Conservation (phyloP, 2,113 vertebrate genomes). For the Acrocephalus kingi region DNA sequence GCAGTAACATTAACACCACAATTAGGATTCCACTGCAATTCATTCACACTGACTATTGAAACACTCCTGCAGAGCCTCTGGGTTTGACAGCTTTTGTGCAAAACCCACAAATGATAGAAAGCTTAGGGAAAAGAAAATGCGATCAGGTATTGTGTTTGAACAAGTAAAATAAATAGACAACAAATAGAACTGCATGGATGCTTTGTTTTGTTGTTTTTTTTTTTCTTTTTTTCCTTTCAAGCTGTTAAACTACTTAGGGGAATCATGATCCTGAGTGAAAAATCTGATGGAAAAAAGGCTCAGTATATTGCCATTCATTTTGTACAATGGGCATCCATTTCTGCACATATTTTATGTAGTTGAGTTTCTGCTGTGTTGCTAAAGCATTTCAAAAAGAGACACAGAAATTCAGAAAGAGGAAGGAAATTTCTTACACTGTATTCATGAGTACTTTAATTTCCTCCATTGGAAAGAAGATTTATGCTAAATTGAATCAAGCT, state of each 20-base stretch:
- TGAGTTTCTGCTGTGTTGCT: neutral
- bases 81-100: neutral
- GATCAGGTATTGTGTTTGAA: neutral
- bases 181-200: neutral
- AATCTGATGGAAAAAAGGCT: neutral
- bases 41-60: neutral
- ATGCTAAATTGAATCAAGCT: neutral
- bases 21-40: neutral
- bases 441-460: neutral
- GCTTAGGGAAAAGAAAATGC: neutral
- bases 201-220: neutral
- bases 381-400: neutral
- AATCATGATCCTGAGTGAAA: neutral
- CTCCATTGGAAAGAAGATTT: neutral
- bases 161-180: neutral
- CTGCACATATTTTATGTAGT: neutral
- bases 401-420: neutral
- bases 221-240: neutral
- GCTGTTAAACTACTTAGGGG: neutral
- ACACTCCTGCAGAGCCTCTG: neutral
- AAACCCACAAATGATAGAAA: neutral
- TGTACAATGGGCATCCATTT: neutral
- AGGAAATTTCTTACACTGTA: neutral
- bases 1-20: neutral
- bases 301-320: neutral